Evolutionary conservation across 2,797 vertebrate species (phyloP), one percentile per base, ranked within the genome.

Genomic region (Hippopotamyrus pictus): DNA sequence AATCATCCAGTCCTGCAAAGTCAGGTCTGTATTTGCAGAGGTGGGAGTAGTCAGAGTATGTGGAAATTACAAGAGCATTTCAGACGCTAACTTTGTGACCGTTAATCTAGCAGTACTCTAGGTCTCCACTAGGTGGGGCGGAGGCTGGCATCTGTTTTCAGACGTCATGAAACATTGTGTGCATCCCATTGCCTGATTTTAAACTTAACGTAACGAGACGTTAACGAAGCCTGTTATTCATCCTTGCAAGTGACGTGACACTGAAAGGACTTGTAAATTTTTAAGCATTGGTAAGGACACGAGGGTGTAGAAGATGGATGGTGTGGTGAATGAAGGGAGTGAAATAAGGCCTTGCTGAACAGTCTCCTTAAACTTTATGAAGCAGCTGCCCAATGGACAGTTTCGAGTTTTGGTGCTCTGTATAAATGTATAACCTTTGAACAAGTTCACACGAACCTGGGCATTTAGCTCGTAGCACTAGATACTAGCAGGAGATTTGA

Each of bases 101-200:
- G 65, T 82, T 11, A 82, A 41, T 22, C 41, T 48, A 46, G 76
- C 76, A 82, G 76, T 82, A 82, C 76, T 82, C 41, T 22, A 82
- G 76, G 76, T 82, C 76, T 82, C 76, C 76, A 82, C 76, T 82
- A 46, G 76, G 76, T 82, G 76, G 76, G 44, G 76, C 17, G 6
- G 76, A 82, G 76, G 37, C 76, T 82, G 62, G 62, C 62, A 69
- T 69, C 62, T 9, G 59, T 62, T 8, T 82, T 44, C 76, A 46
- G 76, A 41, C 33, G 2, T 9, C 19, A 4, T 82, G 22, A 41
- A 19, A n/a, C 41, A 46, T 69, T 17, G 41, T 82, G n/a, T 82
- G 76, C 7, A 1, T 46, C 41, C 17, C 17, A 11, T 9, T 46
- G n/a, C 46, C 14, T 46, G 76, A n/a, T 46, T 82, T 82, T 8